These are phyloP conservation scores for Peribatodes rhomboidaria DNA, from an alignment of 2,888 invertebrate genomes.

Conservation along the genomic window DNA sequence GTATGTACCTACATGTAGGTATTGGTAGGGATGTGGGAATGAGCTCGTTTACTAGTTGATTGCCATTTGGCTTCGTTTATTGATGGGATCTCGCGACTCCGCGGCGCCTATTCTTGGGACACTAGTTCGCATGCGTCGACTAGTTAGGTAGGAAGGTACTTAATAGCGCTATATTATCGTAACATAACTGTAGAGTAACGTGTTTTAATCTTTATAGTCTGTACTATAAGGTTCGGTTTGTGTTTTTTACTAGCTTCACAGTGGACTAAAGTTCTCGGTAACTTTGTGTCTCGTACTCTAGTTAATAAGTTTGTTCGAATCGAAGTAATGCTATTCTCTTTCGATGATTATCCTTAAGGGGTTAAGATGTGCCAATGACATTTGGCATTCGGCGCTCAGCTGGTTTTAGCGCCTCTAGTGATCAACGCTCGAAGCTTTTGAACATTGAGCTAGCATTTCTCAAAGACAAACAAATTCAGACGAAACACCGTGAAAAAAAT, in stretches of 20 bases:
- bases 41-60: constrained; percentile 62
- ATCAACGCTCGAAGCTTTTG: too few relatives aligned
- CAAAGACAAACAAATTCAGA: too few relatives aligned
- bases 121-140: constrained; percentile 52
- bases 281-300: background rate
- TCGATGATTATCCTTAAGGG: too few relatives aligned
- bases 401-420: too few relatives aligned
- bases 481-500: too few relatives aligned
- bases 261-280: background rate
- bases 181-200: constrained; percentile 4
- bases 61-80: constrained; percentile 79
- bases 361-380: too few relatives aligned
- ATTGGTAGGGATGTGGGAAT: constrained; percentile 53
- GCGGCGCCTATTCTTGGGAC: constrained; percentile 65
- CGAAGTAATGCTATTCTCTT: too few relatives aligned
- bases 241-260: background rate
- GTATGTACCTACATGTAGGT: constrained; percentile 2
- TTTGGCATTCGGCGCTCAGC: too few relatives aligned
- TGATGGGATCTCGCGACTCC: constrained; percentile 78
- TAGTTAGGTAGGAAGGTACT: background rate
- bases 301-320: too few relatives aligned
- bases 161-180: background rate
- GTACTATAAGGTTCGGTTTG: background rate
- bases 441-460: too few relatives aligned
- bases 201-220: background rate